Conservation (phyloP, 1,140 invertebrate species). For the Drosophila mauritiana region DNA sequence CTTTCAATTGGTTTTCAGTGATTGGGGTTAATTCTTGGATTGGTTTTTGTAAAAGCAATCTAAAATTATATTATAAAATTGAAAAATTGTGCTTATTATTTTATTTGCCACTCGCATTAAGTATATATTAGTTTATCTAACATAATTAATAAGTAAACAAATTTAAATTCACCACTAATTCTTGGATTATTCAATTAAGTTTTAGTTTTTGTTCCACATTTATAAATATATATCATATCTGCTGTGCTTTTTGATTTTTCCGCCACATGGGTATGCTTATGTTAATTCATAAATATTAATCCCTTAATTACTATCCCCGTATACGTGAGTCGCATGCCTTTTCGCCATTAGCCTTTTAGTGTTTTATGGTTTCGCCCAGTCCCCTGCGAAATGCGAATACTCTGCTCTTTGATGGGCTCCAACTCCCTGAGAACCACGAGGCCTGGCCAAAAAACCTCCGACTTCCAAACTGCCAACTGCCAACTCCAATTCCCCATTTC, state of each 20-base stretch:
- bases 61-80: no score
- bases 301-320: slow-evolving; percentile 1
- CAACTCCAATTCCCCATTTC: background rate
- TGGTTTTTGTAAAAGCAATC: background rate
- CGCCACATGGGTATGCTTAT: no score
- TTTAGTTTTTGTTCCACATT: no score
- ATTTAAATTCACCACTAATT: no score
- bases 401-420: background rate
- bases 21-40: background rate
- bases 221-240: no score
- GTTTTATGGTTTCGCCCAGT: slow-evolving; percentile 8
- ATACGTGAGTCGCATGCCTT: background rate
- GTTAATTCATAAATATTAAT: background rate
- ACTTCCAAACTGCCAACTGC: background rate
- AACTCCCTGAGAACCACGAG: slow-evolving; percentile 31
- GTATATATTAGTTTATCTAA: no score
- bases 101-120: no score
- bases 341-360: slow-evolving; percentile 2
- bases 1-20: background rate
- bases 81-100: no score
- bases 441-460: slow-evolving; percentile 18
- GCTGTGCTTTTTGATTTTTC: no score
- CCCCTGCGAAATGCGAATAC: background rate
- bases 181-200: no score
- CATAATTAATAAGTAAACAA: no score